Base-by-base conservation (phyloP, 2,888 invertebrate genomes). In the Epinotia demarniana region DNA sequence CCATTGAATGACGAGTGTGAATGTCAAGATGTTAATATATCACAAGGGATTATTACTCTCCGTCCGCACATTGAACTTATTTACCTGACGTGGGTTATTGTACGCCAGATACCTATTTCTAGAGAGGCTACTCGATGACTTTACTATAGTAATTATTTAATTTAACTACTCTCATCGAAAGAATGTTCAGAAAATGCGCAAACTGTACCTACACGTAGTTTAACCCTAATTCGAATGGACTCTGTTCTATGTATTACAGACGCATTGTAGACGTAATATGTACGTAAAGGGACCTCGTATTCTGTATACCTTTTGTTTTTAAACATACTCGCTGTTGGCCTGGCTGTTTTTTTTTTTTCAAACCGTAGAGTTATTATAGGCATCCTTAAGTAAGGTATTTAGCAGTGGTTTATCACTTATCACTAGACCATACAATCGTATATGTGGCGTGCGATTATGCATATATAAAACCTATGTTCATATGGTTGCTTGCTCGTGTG, bases 1-100 rank as follows among this genome's bases (percentile, higher is more conserved):
- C 55, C 23, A 23, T 57, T 67, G 19, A 18, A 68, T 16, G 19
- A 67, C 12, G 18, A 43, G 18, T 39, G 58, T 46, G 58, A 58
- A 57, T 68, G 68, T 68, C 58, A 68, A 33, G 57, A 43, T 43
- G 16, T 23, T 57, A 43, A 62, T 62, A 58, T 19, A 39, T 68
- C 57, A 43, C 46, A 43, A 12, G n/a, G 69, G 58, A 58, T 19
- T 68, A 60, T 58, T 69, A 58, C 69, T 46, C 58, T 23, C 57
- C 55, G 39, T 18, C 8, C 13, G 12, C 27, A 49, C 16, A 9
- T 58, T 69, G 58, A 69, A 58, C 58, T 57, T 58, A 23, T 49
- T 58, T 58, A 55, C 27, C 33, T 55, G 53, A 9, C 23, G 53
- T 5, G 43, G 13, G 8, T 49, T 49, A 49, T 16, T 16, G 9